A percentile compares a stretch with the other conserved stretches of the same genome.
Conservation (phyloP, 2,888 invertebrate genomes). For the Leptopilina drosophilae region DNA sequence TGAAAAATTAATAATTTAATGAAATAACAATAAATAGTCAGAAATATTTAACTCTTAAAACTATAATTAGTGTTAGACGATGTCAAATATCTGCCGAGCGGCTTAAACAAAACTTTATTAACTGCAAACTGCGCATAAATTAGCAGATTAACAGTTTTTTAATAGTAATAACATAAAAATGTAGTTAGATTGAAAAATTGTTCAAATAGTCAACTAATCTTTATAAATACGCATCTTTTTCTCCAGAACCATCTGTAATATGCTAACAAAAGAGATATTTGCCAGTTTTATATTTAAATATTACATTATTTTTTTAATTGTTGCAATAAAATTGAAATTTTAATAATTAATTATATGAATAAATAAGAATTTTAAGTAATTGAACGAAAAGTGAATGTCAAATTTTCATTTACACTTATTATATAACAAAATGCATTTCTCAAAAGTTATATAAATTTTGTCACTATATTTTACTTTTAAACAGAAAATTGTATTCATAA, state of each 20-base stretch:
- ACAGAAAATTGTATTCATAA: neutral
- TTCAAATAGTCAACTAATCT: too few species aligned
- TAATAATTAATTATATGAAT: too few species aligned
- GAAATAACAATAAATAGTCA: neutral
- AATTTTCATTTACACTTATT: neutral
- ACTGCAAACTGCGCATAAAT: too few species aligned
- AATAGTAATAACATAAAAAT: too few species aligned
- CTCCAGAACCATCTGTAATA: too few species aligned
- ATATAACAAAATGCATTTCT: neutral
- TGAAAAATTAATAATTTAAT: slow-evolving; percentile 7
- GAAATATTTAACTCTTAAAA: neutral
- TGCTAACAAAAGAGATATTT: too few species aligned
- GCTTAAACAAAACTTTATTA: neutral
- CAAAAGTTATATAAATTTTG: neutral
- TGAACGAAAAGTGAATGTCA: neutral
- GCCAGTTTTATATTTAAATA: too few species aligned
- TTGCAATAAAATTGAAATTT: too few species aligned
- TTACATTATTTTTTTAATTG: too few species aligned
- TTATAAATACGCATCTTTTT: too few species aligned
- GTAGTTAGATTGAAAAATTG: neutral
- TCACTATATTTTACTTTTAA: neutral
- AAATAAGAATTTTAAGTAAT: too few species aligned
- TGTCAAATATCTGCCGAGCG: slow-evolving; percentile 27
- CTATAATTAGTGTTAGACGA: too few species aligned
- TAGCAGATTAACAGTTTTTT: neutral